Evolutionary conservation across 2,113 vertebrate species (phyloP).

Genomic region (Poeciliopsis prolifica): DNA sequence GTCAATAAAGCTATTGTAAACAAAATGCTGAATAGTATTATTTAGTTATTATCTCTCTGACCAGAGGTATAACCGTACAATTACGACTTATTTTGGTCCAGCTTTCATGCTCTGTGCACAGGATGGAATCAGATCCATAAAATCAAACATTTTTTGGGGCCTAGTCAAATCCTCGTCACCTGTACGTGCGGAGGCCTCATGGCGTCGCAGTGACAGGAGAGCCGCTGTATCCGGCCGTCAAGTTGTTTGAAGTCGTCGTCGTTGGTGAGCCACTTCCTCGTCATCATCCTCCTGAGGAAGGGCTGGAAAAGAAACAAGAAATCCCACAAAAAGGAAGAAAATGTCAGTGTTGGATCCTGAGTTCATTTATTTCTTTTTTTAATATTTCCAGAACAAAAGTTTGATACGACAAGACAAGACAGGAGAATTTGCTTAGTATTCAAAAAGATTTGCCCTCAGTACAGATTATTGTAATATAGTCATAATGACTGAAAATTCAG

Average conservation of each 20-base stretch:
- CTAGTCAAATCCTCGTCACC: slow-evolving; percentile 49
- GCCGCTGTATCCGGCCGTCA: slow-evolving; percentile 2
- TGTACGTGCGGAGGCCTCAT: slow-evolving; percentile 62
- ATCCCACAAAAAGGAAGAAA: background rate
- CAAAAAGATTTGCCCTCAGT: too few relatives aligned
- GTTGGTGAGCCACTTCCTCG: slow-evolving; percentile 76
- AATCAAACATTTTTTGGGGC: background rate
- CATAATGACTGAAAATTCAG: too few relatives aligned
- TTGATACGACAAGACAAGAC: too few relatives aligned
- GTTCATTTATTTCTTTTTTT: background rate
- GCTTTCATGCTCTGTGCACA: background rate
- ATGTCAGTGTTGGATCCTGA: background rate
- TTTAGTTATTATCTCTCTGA: too few relatives aligned
- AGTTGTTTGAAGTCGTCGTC: slow-evolving; percentile 73
- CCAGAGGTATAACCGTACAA: too few relatives aligned
- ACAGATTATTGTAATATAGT: too few relatives aligned
- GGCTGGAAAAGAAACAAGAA: slow-evolving; percentile 51
- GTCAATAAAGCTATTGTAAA: too few relatives aligned
- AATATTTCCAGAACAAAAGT: background rate
- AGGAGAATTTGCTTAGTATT: too few relatives aligned
- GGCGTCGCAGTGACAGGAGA: slow-evolving; percentile 54
- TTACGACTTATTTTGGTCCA: too few relatives aligned
- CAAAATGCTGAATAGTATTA: too few relatives aligned
- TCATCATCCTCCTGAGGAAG: slow-evolving; percentile 75
- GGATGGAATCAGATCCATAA: background rate